Percentiles rank a stretch among this genome's conserved stretches.
Conservation (phyloP, 2,113 vertebrate genomes). For the Anolis carolinensis region DNA sequence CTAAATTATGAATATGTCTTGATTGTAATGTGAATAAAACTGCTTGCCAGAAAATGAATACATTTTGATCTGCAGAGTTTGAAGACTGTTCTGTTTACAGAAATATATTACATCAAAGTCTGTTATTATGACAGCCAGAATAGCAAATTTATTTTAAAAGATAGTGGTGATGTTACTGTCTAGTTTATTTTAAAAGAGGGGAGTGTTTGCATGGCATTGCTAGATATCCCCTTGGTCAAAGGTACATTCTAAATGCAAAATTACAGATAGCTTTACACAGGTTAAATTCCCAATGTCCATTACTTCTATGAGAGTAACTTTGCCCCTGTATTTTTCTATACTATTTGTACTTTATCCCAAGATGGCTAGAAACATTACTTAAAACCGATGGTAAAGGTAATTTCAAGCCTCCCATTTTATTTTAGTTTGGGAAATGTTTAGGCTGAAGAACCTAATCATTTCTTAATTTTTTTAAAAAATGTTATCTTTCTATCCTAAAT, state of each 20-base stretch:
- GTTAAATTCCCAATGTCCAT: neutral
- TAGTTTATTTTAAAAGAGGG: neutral
- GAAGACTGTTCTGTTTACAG: neutral
- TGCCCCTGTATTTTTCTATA: too few species aligned
- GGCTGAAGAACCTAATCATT: neutral
- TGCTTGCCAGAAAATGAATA: neutral
- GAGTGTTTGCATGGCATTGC: neutral
- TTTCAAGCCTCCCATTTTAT: neutral
- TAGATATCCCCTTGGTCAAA: neutral
- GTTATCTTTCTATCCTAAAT: too few species aligned
- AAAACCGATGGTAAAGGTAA: neutral
- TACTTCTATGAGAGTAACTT: neutral
- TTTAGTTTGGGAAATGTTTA: neutral
- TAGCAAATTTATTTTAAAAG: neutral
- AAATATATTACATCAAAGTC: neutral
- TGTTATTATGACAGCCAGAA: neutral
- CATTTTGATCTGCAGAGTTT: neutral
- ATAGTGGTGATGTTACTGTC: neutral
- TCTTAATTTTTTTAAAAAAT: neutral
- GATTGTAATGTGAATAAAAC: slow-evolving; percentile 16
- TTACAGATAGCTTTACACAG: neutral
- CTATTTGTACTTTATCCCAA: neutral
- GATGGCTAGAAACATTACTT: neutral
- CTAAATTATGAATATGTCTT: slow-evolving; percentile 4
- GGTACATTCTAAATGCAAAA: neutral